These are phyloP conservation scores for Chelonia mydas DNA, from an alignment of 2,797 vertebrate species.

Conservation along the genomic window DNA sequence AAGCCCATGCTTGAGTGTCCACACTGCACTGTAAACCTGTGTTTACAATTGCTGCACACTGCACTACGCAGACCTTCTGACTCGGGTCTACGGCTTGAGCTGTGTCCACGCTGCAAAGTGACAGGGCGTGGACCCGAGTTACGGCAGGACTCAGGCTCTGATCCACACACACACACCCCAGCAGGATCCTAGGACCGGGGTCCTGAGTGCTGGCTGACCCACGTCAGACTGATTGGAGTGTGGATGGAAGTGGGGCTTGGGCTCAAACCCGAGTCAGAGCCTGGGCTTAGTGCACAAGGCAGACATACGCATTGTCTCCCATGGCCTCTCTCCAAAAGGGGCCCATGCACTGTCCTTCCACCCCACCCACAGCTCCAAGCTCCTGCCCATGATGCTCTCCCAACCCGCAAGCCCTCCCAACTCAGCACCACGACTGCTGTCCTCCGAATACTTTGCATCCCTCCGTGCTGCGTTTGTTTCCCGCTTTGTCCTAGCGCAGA, in stretches of 20 bases:
- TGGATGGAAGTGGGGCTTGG: background rate
- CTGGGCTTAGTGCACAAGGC: background rate
- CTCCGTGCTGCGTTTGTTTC: background rate
- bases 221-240: background rate
- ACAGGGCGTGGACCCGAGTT: background rate
- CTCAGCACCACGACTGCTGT: background rate
- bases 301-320: background rate
- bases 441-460: background rate
- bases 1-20: background rate
- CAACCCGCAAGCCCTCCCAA: background rate
- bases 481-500: fast-evolving
- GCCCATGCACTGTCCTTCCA: background rate
- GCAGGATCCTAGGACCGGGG: too few relatives aligned
- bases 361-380: background rate
- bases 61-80: background rate
- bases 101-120: background rate
- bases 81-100: background rate
- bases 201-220: background rate
- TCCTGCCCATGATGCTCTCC: background rate
- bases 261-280: background rate
- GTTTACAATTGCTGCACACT: background rate
- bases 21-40: background rate
- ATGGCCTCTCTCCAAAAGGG: background rate
- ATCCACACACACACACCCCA: background rate
- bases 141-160: background rate